phyloP scores from a whole-genome alignment of 2,888 invertebrate genomes.

The Aphodius granarius region DNA sequence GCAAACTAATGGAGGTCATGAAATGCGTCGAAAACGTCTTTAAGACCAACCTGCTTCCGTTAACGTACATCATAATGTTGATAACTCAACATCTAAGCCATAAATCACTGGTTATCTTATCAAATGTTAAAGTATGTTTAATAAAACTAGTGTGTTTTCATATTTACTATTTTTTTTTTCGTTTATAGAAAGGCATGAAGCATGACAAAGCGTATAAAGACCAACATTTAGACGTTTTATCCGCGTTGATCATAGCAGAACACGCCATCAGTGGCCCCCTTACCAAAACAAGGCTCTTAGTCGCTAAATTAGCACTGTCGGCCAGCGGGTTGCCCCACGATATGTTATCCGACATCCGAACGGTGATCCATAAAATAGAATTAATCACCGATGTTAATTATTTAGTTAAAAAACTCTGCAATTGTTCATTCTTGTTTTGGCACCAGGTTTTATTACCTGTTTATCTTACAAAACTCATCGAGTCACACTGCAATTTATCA shows the following conservation, averaged over 20 bases:
- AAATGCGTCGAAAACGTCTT: conserved; percentile 76
- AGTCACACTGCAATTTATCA: conserved; percentile 66
- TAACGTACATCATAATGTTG: conserved; percentile 74
- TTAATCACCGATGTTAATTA: conserved; percentile 62
- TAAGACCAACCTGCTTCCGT: conserved; percentile 66
- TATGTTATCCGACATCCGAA: conserved; percentile 62
- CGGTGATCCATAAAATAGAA: conserved; percentile 67
- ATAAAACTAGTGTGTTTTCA: conserved; percentile 1
- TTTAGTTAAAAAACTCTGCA: conserved; percentile 64
- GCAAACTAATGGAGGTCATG: conserved; percentile 78
- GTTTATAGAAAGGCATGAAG: conserved; percentile 59
- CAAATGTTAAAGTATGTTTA: conserved; percentile 64
- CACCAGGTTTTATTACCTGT: conserved; percentile 77
- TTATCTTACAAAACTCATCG: conserved; percentile 74
- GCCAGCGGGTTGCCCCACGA: conserved; percentile 66
- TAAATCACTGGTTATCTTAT: conserved; percentile 69
- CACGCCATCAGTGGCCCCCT: conserved; percentile 64
- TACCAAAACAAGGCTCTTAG: conserved; percentile 46
- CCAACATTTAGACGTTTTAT: conserved; percentile 69
- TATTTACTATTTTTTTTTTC: conserved; percentile 15
- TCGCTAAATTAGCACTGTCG: conserved; percentile 50
- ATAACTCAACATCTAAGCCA: conserved; percentile 79
- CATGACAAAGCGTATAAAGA: conserved; percentile 66
- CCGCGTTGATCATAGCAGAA: conserved; percentile 75
- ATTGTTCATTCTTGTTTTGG: conserved; percentile 80